These are phyloP conservation scores for Troglohyphantes excavatus DNA, from an alignment of 2,888 invertebrate species.

Conservation along the genomic window DNA sequence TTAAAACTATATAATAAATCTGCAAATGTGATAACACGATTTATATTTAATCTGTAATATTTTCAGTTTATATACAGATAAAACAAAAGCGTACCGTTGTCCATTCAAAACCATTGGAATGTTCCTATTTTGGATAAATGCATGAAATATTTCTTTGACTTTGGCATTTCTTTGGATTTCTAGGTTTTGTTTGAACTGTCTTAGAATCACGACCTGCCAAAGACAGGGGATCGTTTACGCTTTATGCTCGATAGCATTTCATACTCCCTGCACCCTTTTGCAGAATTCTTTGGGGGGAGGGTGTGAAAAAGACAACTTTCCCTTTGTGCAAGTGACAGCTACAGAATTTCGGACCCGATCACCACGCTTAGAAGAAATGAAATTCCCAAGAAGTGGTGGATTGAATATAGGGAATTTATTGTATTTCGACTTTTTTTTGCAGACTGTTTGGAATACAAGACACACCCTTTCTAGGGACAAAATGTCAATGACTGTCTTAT, in stretches of 20 bases:
- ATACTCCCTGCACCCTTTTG: neutral
- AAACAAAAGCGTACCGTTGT: too few relatives aligned
- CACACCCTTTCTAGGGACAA: too few relatives aligned
- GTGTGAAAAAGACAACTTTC: constrained; percentile 17
- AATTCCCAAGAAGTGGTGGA: neutral
- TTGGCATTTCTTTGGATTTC: too few relatives aligned
- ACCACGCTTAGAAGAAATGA: constrained; percentile 8
- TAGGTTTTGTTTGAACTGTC: neutral
- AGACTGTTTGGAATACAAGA: neutral
- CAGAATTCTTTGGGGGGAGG: neutral
- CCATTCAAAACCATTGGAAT: too few relatives aligned
- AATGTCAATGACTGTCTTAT: too few relatives aligned
- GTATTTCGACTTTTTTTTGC: neutral
- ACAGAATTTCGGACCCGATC: constrained; percentile 26
- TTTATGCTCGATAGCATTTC: constrained; percentile 22
- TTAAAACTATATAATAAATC: too few relatives aligned
- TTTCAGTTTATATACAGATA: too few relatives aligned
- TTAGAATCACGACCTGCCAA: constrained; percentile 22
- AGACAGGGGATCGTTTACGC: neutral
- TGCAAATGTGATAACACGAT: too few relatives aligned
- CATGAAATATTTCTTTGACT: too few relatives aligned
- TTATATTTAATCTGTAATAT: too few relatives aligned
- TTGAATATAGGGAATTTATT: neutral
- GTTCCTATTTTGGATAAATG: too few relatives aligned
- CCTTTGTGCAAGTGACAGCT: constrained; percentile 23